A percentile compares a stretch with the other conserved stretches of the same genome.
These are phyloP conservation scores for Orius laevigatus DNA, from an alignment of 1,140 invertebrate species.

Conservation along the genomic window DNA sequence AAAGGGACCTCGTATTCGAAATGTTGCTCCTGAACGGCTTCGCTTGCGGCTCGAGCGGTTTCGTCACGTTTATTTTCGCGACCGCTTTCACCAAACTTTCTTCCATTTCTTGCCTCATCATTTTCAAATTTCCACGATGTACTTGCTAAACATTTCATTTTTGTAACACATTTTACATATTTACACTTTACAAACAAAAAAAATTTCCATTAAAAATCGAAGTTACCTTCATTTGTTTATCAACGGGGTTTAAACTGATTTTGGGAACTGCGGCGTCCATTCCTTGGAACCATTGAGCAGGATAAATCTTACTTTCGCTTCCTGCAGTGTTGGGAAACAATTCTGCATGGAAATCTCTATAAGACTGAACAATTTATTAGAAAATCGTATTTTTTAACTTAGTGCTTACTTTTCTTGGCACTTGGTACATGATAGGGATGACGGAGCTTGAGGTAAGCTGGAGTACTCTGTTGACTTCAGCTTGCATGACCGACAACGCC, in stretches of 20 bases:
- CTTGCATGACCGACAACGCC: conserved; percentile 83
- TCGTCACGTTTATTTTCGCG: conserved; percentile 11
- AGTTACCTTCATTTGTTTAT: conserved; percentile 19
- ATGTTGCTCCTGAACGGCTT: conserved; percentile 17
- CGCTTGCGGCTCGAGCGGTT: conserved; percentile 10
- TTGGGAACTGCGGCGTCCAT: conserved; percentile 51
- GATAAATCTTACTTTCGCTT: conserved; percentile 52
- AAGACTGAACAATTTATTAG: conserved; percentile 54
- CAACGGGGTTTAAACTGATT: conserved; percentile 59
- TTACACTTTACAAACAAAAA: background rate
- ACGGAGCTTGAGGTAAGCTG: conserved; percentile 71
- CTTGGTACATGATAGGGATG: conserved; percentile 83
- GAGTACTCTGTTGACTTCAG: conserved; percentile 79
- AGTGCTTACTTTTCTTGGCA: conserved; percentile 61
- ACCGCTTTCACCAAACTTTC: conserved; percentile 8
- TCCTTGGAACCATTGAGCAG: conserved; percentile 60
- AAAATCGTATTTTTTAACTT: conserved; percentile 9
- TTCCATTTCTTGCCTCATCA: conserved; percentile 25
- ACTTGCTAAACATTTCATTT: conserved; percentile 10
- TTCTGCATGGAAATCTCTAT: conserved; percentile 83
- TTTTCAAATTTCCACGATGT: conserved; percentile 30
- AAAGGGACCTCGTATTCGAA: conserved; percentile 12
- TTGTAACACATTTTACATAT: background rate
- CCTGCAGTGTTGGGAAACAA: conserved; percentile 78
- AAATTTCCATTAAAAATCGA: background rate